Percentiles rank a stretch among this genome's conserved stretches.
Conservation (phyloP, 2,797 vertebrate genomes). For the Dendrocincla tyrannina region DNA sequence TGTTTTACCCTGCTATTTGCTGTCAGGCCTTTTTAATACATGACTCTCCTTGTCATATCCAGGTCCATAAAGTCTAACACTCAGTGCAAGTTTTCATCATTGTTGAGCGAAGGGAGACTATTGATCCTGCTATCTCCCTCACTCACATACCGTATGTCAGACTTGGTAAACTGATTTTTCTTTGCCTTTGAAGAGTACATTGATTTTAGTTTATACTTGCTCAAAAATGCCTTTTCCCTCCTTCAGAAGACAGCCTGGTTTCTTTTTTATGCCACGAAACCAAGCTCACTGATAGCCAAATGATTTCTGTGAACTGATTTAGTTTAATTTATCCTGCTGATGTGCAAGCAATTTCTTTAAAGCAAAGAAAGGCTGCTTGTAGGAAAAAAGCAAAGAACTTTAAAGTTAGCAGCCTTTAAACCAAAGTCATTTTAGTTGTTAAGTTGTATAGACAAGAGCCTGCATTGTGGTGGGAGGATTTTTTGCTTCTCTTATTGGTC, state of each 20-base stretch:
- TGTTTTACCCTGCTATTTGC: not conserved
- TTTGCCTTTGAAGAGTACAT: conserved; percentile 64
- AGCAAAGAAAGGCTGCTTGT: not conserved
- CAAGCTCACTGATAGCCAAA: conserved; percentile 30
- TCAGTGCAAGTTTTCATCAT: not conserved
- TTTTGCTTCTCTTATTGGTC: not conserved
- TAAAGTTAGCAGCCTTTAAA: not conserved
- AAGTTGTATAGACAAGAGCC: not conserved
- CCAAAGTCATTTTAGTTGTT: not conserved
- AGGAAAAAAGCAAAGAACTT: not conserved
- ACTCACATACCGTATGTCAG: not conserved
- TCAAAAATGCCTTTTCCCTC: conserved; percentile 3
- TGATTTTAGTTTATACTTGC: conserved; percentile 68
- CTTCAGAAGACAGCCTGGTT: not conserved
- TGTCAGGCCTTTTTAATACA: not conserved
- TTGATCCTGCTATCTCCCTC: conserved; percentile 36
- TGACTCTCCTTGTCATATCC: not conserved
- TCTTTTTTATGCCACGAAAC: not conserved
- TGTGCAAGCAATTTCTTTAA: not conserved
- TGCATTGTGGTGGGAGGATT: not conserved
- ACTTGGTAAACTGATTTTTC: conserved; percentile 59
- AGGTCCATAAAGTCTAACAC: not conserved
- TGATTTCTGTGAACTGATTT: conserved; percentile 19
- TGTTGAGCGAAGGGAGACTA: conserved; percentile 24
- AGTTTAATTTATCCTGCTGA: not conserved